A percentile compares a stretch with the other conserved stretches of the same genome.
These are phyloP conservation scores for Sclerodermus sp. DNA, from an alignment of 2,888 invertebrate genomes.

Conservation along the genomic window DNA sequence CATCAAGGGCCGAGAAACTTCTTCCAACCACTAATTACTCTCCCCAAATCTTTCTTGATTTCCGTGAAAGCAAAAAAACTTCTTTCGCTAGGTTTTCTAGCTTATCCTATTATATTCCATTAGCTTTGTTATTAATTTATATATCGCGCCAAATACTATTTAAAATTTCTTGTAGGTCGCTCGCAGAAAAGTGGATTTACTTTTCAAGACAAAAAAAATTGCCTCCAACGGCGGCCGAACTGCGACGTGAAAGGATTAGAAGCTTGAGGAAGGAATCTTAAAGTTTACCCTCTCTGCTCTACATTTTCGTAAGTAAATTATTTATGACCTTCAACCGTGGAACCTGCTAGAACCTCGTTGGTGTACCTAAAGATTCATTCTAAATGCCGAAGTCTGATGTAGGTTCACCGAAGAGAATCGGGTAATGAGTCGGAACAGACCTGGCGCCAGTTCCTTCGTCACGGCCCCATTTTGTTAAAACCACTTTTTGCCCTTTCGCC, in stretches of 20 bases:
- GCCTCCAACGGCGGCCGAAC: too few species aligned
- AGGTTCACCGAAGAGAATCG: constrained; percentile 47
- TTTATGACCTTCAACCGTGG: too few species aligned
- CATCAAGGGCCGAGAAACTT: background rate
- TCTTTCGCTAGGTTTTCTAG: background rate
- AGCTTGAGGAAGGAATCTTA: too few species aligned
- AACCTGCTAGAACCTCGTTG: background rate
- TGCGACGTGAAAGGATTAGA: too few species aligned
- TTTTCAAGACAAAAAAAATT: too few species aligned
- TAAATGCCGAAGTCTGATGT: constrained; percentile 19
- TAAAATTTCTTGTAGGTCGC: too few species aligned
- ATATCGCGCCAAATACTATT: too few species aligned
- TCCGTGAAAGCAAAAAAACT: too few species aligned
- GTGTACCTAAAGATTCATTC: constrained; percentile 3
- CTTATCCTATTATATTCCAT: background rate
- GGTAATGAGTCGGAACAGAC: constrained; percentile 49
- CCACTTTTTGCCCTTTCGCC: constrained; percentile 26
- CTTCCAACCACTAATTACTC: background rate
- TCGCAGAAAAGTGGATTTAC: too few species aligned
- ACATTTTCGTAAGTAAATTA: too few species aligned
- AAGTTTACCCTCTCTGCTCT: too few species aligned
- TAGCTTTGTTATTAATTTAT: background rate
- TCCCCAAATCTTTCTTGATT: background rate
- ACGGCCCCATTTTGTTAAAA: constrained; percentile 42
- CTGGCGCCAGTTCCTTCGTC: constrained; percentile 51